Conservation (phyloP, 2,113 vertebrate species). For the Pseudorhombus dupliciocellatus region DNA sequence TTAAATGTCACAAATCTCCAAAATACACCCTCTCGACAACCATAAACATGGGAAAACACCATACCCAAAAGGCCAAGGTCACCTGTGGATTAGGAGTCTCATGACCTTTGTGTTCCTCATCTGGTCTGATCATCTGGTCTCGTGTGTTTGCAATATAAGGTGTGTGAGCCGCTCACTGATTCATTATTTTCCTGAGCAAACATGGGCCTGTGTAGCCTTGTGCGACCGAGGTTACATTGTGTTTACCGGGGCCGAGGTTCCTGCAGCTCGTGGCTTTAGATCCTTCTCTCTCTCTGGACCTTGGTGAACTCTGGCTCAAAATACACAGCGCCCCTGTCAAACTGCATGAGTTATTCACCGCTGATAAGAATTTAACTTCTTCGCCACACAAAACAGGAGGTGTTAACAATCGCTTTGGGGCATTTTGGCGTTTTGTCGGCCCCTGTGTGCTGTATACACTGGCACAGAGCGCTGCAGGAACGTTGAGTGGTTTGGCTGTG, state of each 20-base stretch:
- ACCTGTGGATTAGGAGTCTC: not conserved
- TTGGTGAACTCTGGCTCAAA: slow-evolving; percentile 35
- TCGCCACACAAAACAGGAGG: slow-evolving; percentile 22
- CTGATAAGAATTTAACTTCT: slow-evolving; percentile 41
- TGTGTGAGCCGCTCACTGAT: slow-evolving; percentile 37
- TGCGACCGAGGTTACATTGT: slow-evolving; percentile 19
- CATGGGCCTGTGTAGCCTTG: slow-evolving; percentile 31
- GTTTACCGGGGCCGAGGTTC: slow-evolving; percentile 29
- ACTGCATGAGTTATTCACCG: slow-evolving; percentile 33
- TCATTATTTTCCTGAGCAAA: slow-evolving; percentile 57
- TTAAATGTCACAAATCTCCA: not conserved
- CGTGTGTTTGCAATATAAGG: slow-evolving; percentile 32
- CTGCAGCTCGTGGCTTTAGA: slow-evolving; percentile 25
- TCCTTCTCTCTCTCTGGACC: slow-evolving; percentile 12
- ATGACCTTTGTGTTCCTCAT: not conserved
- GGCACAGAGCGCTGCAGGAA: not conserved
- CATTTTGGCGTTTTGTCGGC: too few relatives aligned
- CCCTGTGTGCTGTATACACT: slow-evolving; percentile 18
- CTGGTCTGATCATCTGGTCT: slow-evolving; percentile 15
- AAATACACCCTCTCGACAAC: not conserved
- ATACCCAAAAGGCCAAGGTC: slow-evolving; percentile 10
- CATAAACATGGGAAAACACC: not conserved
- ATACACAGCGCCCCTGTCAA: slow-evolving; percentile 18
- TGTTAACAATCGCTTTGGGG: slow-evolving; percentile 6
- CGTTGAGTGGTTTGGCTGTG: not conserved